Percentiles rank a stretch among this genome's conserved stretches.
These are phyloP conservation scores for Aplocera efformata DNA, from an alignment of 2,888 invertebrate genomes.

Conservation along the genomic window DNA sequence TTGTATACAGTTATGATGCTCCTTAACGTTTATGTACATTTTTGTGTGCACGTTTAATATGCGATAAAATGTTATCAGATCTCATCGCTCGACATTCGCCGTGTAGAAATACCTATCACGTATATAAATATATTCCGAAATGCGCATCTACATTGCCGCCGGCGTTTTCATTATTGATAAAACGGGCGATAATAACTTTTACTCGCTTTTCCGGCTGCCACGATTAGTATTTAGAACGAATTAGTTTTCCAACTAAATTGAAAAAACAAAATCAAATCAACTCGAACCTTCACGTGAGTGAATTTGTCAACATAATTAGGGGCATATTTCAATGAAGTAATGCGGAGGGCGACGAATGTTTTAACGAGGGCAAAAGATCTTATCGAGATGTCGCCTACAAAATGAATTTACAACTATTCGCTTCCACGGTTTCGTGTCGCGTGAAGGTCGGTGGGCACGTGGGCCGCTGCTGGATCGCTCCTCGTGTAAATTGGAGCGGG, in stretches of 20 bases:
- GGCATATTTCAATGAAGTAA: conserved; percentile 6
- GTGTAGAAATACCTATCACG: neutral
- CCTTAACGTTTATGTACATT: conserved; percentile 37
- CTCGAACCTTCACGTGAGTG: neutral
- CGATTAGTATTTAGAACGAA: too few species aligned
- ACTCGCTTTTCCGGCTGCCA: too few species aligned
- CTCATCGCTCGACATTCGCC: conserved; percentile 18
- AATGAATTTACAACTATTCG: conserved; percentile 28
- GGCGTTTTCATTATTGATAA: too few species aligned
- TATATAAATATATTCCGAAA: neutral
- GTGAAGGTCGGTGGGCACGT: conserved; percentile 60
- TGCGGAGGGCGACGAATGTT: conserved; percentile 11
- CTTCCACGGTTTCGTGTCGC: conserved; percentile 35
- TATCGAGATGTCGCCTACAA: conserved; percentile 12
- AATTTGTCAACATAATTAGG: conserved; percentile 4
- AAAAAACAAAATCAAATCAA: too few species aligned
- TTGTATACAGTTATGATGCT: conserved; percentile 50
- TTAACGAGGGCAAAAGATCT: conserved; percentile 12
- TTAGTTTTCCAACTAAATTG: too few species aligned
- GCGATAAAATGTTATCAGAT: conserved; percentile 34
- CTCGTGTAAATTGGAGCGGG: conserved; percentile 49
- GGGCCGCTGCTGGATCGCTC: conserved; percentile 24
- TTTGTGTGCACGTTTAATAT: conserved; percentile 31
- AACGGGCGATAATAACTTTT: neutral
- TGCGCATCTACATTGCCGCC: neutral